Base-by-base conservation (phyloP, 1,140 invertebrate species). In the Pseudomyrmex sp. region DNA sequence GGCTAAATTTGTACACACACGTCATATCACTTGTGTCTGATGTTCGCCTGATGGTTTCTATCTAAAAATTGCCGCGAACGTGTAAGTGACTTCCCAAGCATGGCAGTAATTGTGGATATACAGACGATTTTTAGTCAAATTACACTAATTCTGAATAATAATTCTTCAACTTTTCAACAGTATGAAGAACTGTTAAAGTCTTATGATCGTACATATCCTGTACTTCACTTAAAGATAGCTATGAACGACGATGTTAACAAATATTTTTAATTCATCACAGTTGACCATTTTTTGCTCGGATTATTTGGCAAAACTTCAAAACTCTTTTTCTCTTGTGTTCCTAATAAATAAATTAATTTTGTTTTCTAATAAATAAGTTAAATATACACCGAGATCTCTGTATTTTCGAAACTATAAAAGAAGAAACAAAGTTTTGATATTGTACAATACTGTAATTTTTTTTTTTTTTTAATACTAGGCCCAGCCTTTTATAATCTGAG, bases 11-110 rank as follows among this genome's bases (percentile, higher is more conserved):
- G 66, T 80, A 72, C 44, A 80, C 66, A 54, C 26, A 68, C 50
- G 61, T 20, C 89, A 90, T 91, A 91, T 91, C 90, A 91, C 59
- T 84, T 85, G 84, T 82, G 70, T 82, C 82, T 84, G 72, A 85
- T 69, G 66, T 69, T 80, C 59, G 83, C 77, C 62, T 83, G 20
- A 23, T 23, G 65, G 48, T 35, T 35, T 35, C 65, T 46, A 90
- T 85, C 88, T 89, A 90, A 90, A 85, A 85, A 85, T 62, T 85
- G 62, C 73, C 68, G 66, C 63, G n/a, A 69, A 69, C 74, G 72
- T 66, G 58, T 70, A 80, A 86, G 72, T 82, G 80, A 85, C 35
- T 88, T 87, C 58, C 50, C 79, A 35, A 12, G 5, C 26, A 61
- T 63, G n/a, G 58, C 66, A 84, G 76, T 79, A 89, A 82, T 85